Evolutionary conservation across 2,888 invertebrate genomes (phyloP), one percentile per base, ranked within the genome.

Genomic region (Sminthurinus aureus): DNA sequence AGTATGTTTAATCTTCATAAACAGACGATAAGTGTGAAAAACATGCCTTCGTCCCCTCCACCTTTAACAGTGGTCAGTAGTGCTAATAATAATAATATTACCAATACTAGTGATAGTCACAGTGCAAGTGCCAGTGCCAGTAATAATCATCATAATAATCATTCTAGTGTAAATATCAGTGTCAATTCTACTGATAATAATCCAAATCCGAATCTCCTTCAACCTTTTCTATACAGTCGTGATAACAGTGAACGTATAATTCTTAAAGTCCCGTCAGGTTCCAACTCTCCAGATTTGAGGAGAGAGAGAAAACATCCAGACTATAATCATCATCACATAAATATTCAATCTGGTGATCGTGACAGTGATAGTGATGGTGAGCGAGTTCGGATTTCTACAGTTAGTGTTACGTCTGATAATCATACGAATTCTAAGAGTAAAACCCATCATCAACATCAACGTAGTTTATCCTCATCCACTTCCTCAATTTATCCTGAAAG

Each of bases 21-120:
- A 20, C 79, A 79, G n/a, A 79, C 79, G 8, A 79, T 79, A 13
- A 24, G 52, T 69, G 71, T 79, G 15, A 79, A 79, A 71, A 79
- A 79, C 51, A 79, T 79, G 20, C 79, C 79, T 24, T 51, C 67
- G 18, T 38, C 74, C 50, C 13, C 22, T 15, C 74, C 18, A 26
- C 64, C 26, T 58, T 64, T 38, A 74, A 51, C 38, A 26, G 38
- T 74, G 74, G 18, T 24, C 38, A 38, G 26, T 74, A 24, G 74
- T 22, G 11, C 11, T 76, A 50, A 38, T 11, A 18, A n/a, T 18
- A 76, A 38, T 51, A 76, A 9, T 51, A 51, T 0, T 51, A 18
- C 51, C 8, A n/a, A 4, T 51, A 20, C 15, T 12, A n/a, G 12
- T 15, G 38, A 15, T 3, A 24, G 26, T 74, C 12, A 76, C n/a